A percentile compares a stretch with the other conserved stretches of the same genome.
Evolutionary conservation across 2,797 vertebrate species (phyloP).

Genomic region (Acanthornis magna): DNA sequence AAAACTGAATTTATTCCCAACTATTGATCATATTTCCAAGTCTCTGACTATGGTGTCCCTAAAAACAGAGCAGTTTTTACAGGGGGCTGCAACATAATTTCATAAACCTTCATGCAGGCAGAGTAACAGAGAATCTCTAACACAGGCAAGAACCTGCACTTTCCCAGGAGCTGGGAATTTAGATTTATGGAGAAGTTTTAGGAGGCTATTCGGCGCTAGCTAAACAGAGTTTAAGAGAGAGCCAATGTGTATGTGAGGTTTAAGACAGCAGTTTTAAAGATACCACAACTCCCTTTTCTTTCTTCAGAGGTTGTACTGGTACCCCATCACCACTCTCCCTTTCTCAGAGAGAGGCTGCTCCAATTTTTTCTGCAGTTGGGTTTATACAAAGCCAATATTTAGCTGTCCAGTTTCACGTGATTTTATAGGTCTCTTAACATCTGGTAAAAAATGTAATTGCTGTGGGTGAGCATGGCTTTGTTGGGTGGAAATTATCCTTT

Average conservation of each 20-base stretch:
- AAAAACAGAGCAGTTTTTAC: background rate
- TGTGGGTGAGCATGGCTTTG: background rate
- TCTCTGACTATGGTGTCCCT: background rate
- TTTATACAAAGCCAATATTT: background rate
- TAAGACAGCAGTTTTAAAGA: background rate
- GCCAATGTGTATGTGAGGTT: background rate
- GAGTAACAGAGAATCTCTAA: background rate
- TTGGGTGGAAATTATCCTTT: background rate
- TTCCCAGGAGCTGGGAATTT: background rate
- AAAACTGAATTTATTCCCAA: background rate
- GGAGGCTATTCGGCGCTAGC: background rate
- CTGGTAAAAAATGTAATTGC: background rate
- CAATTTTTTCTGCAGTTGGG: background rate
- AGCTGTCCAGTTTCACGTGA: background rate
- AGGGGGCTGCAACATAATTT: background rate
- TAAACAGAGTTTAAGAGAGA: background rate
- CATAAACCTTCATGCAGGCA: background rate
- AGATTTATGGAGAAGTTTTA: background rate
- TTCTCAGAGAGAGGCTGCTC: background rate
- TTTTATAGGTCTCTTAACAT: background rate
- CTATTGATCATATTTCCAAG: background rate
- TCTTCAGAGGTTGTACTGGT: background rate
- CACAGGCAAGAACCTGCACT: background rate
- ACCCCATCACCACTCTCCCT: background rate
- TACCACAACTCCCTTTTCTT: background rate